These are phyloP conservation scores for Heliconius congener DNA, from an alignment of 1,140 invertebrate species.

Conservation along the genomic window DNA sequence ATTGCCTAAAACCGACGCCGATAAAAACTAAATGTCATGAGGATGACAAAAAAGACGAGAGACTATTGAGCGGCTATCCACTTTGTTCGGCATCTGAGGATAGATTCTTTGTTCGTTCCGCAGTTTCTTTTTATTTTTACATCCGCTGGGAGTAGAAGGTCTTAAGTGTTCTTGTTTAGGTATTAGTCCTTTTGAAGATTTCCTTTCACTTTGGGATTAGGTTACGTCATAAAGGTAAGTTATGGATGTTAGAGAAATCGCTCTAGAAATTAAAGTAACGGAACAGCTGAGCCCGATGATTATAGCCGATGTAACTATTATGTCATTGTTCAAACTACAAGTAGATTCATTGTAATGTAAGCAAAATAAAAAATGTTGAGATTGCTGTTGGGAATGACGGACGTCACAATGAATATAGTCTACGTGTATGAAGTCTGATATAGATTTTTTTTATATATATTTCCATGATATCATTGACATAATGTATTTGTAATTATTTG, in stretches of 20 bases:
- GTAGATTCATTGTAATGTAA: not conserved
- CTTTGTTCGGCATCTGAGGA: constrained; percentile 24
- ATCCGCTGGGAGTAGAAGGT: not conserved
- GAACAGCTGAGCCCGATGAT: constrained; percentile 30
- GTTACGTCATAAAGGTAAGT: constrained; percentile 30
- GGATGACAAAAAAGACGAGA: constrained; percentile 18
- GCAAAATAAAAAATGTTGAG: not conserved
- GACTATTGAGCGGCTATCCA: constrained; percentile 15
- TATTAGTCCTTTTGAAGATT: constrained; percentile 18
- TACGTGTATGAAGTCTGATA: too few relatives aligned
- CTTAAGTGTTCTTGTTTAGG: constrained; percentile 14
- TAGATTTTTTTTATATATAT: too few relatives aligned
- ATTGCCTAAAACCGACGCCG: constrained; percentile 8
- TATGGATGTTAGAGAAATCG: constrained; percentile 41
- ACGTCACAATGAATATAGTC: too few relatives aligned
- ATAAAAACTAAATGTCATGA: constrained; percentile 30
- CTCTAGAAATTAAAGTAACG: constrained; percentile 39
- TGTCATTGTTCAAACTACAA: constrained; percentile 23
- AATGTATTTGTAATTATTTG: too few relatives aligned
- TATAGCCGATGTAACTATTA: constrained; percentile 33
- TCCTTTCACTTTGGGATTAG: constrained; percentile 35
- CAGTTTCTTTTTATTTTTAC: constrained; percentile 18
- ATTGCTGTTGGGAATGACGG: not conserved
- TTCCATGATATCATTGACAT: too few relatives aligned
- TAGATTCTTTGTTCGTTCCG: constrained; percentile 17